A percentile compares a stretch with the other conserved stretches of the same genome.
These are phyloP conservation scores for Cataglyphis hispanica DNA, from an alignment of 1,140 invertebrate genomes.

Conservation along the genomic window DNA sequence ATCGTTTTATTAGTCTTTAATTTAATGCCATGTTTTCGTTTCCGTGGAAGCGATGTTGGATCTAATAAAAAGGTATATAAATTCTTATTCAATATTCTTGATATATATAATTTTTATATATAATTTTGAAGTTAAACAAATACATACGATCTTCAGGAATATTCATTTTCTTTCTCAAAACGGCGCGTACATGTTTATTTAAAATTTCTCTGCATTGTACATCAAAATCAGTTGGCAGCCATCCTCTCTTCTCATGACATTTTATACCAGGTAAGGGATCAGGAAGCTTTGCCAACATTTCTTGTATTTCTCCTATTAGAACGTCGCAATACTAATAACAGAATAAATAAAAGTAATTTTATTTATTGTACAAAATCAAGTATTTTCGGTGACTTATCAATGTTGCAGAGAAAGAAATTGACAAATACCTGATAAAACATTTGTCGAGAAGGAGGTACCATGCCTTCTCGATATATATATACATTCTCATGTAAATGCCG, in stretches of 20 bases:
- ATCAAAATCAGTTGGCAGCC: constrained; percentile 90
- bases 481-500: constrained; percentile 83
- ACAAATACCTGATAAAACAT: constrained; percentile 92
- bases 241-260: constrained; percentile 92
- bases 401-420: background rate
- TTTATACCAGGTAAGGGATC: constrained; percentile 88
- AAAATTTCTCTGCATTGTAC: constrained; percentile 90
- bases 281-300: constrained; percentile 90
- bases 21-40: constrained; percentile 60
- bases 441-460: constrained; percentile 91
- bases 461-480: constrained; percentile 90
- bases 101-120: background rate
- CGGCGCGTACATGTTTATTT: constrained; percentile 88
- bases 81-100: constrained; percentile 35
- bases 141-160: constrained; percentile 84
- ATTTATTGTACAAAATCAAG: constrained; percentile 9
- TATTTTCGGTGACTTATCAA: background rate
- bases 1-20: constrained; percentile 43
- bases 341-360: constrained; percentile 9
- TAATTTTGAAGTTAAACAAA: background rate
- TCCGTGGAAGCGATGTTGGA: constrained; percentile 69
- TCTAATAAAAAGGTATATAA: constrained; percentile 59
- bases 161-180: constrained; percentile 87
- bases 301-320: constrained; percentile 93
- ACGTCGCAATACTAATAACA: constrained; percentile 92